phyloP scores from a whole-genome alignment of 2,113 vertebrate species.

The Sardina pilchardus region DNA sequence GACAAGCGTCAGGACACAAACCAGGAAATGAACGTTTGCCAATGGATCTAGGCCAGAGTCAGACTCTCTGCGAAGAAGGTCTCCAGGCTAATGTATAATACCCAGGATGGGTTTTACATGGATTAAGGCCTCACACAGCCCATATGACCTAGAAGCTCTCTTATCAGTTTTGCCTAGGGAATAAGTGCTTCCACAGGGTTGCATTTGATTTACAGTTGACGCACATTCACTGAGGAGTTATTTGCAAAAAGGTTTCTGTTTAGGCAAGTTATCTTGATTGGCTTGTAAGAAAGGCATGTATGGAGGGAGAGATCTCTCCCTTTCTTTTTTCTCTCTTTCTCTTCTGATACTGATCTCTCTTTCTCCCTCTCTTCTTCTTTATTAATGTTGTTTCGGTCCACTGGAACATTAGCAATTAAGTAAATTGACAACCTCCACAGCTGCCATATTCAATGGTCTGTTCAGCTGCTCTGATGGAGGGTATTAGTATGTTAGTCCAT shows the following conservation, averaged over 20 bases:
- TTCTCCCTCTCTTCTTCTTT: not conserved
- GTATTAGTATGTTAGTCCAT: not conserved
- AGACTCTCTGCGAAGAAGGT: too few relatives aligned
- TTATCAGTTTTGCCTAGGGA: not conserved
- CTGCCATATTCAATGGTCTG: not conserved
- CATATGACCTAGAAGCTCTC: not conserved
- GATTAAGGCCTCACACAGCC: not conserved
- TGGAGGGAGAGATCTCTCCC: not conserved
- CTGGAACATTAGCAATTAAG: not conserved
- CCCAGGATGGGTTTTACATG: too few relatives aligned
- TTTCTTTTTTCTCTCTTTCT: not conserved
- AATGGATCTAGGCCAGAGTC: too few relatives aligned
- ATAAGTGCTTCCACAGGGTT: not conserved
- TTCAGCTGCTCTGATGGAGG: not conserved
- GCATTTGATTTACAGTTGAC: not conserved
- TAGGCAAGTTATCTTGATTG: not conserved
- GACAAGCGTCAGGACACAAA: too few relatives aligned
- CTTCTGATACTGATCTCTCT: not conserved
- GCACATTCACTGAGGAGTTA: not conserved
- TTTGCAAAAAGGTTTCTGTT: not conserved
- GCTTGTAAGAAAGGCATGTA: not conserved
- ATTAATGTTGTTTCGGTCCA: not conserved
- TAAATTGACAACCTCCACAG: not conserved
- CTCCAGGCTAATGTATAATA: too few relatives aligned
- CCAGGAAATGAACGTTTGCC: too few relatives aligned